phyloP scores from a whole-genome alignment of 2,797 vertebrate genomes.

The Myripristis jacobus region DNA sequence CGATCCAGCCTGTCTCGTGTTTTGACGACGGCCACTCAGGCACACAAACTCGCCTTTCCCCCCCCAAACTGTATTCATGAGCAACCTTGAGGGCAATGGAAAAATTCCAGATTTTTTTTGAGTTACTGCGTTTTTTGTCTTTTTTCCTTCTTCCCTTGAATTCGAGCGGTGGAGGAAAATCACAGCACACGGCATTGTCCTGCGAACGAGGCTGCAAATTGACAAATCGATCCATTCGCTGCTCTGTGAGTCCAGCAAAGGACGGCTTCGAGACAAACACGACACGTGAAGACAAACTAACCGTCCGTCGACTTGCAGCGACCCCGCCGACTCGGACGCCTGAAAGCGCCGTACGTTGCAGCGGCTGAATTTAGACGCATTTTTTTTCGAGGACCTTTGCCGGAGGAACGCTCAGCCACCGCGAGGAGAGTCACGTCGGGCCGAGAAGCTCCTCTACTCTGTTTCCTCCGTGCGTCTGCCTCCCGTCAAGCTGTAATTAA shows the following conservation, averaged over 20 bases:
- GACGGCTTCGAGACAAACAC: conserved; percentile 27
- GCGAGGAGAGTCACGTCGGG: conserved; percentile 25
- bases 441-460: conserved; percentile 41
- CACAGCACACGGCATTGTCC: neutral
- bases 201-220: neutral
- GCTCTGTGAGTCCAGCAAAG: conserved; percentile 66
- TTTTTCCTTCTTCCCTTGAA: conserved; percentile 20
- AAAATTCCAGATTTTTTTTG: conserved; percentile 20
- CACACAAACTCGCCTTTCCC: neutral
- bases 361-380: conserved; percentile 11
- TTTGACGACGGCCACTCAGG: neutral
- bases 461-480: conserved; percentile 50
- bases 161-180: conserved; percentile 31
- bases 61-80: conserved; percentile 4
- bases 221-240: conserved; percentile 44
- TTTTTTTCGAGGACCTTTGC: conserved; percentile 6
- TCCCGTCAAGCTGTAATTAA: conserved; percentile 68
- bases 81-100: conserved; percentile 5
- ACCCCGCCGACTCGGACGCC: conserved; percentile 34
- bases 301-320: conserved; percentile 31
- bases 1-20: neutral
- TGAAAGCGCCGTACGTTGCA: conserved; percentile 4
- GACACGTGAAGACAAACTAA: conserved; percentile 28
- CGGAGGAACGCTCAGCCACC: conserved; percentile 31
- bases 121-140: too few relatives aligned